Base-by-base conservation (phyloP, 2,888 invertebrate genomes). In the Rhodophaea formosa region DNA sequence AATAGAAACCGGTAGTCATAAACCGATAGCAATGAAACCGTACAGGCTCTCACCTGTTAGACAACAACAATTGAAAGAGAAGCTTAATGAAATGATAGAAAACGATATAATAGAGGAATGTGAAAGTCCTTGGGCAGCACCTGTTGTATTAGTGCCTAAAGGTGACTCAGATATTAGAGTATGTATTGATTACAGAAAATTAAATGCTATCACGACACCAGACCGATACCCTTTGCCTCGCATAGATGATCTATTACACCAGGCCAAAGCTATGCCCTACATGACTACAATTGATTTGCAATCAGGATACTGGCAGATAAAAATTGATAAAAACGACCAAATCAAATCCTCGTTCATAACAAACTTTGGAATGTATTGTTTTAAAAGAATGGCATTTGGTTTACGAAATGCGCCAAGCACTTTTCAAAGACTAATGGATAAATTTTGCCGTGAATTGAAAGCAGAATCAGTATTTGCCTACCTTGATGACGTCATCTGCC, bases 201-300 rank as follows among this genome's bases (percentile, higher is more conserved):
- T 68, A 0, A 72, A 70, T 46, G 39, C 58, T 3, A 60, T 70
- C 7, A 70, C 70, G 0, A 39, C 55, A 23, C 61, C 66, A 44
- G 63, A 66, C 70, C 15, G 70, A 60, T 84, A 84, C 46, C 80
- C 79, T 0, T 52, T 82, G 3, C 85, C 85, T 1, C 61, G 78
- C 8, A 80, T 84, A 23, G 84, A 85, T 32, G 75, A 75, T 54
- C 49, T 75, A 0, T 56, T 77, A 3, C 73, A 77, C 47, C 59
- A 65, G 7, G 70, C 75, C 0, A 75, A 72, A 55, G 63, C 68
- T 0, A 67, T 62, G 0, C 62, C 66, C 0, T 74, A 44, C 30
- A 74, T 75, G 72, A 58, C 65, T 0, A 63, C 68, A 5, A 10
- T 75, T 1, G 72, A 74, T 54, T 52, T 77, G 0, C 53, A 61